These are phyloP conservation scores for Microtus montanus DNA, from an alignment of 2,113 vertebrate species.

Conservation along the genomic window DNA sequence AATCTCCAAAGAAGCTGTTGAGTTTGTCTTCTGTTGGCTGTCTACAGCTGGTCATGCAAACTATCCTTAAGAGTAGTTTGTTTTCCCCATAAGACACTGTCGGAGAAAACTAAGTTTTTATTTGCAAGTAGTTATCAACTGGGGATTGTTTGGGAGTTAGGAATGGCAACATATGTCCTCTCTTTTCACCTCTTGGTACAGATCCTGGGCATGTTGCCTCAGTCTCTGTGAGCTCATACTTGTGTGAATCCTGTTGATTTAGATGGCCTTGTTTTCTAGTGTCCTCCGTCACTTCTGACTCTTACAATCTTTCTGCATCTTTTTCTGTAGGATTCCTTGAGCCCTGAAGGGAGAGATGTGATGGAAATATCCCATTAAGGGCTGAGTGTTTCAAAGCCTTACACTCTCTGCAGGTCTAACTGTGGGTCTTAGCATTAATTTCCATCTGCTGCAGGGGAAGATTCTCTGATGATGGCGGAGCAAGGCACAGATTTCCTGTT, in stretches of 20 bases:
- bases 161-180: not conserved
- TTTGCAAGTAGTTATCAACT: not conserved
- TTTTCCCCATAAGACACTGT: not conserved
- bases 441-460: not conserved
- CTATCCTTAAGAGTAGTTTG: not conserved
- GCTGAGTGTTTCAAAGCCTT: not conserved
- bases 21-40: not conserved
- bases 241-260: not conserved
- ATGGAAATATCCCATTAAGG: not conserved
- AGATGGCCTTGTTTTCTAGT: not conserved
- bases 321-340: not conserved
- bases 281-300: not conserved
- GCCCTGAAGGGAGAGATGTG: not conserved
- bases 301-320: not conserved
- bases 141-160: not conserved
- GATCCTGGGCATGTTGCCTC: not conserved
- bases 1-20: not conserved
- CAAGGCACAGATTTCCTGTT: not conserved
- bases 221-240: not conserved
- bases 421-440: not conserved
- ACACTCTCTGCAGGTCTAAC: not conserved
- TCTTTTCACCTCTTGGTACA: not conserved
- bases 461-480: not conserved
- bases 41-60: not conserved
- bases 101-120: not conserved